phyloP scores from a whole-genome alignment of 2,113 vertebrate genomes.

The Hyperopisus bebe region DNA sequence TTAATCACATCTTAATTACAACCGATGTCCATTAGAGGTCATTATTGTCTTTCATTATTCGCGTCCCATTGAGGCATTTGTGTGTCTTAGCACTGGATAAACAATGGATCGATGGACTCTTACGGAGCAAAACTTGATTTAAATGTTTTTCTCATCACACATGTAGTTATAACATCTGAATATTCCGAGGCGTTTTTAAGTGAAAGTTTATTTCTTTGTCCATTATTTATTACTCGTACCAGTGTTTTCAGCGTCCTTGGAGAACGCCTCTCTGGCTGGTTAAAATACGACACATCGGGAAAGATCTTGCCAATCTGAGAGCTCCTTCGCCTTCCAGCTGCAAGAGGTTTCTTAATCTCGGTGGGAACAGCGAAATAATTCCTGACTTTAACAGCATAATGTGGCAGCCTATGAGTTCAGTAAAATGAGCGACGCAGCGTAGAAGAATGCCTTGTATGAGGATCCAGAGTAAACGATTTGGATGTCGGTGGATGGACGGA shows the following conservation, averaged over 20 bases:
- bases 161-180: background rate
- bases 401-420: background rate
- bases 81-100: background rate
- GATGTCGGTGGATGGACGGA: background rate
- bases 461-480: background rate
- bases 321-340: background rate
- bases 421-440: background rate
- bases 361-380: background rate
- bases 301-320: background rate
- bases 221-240: slow-evolving; percentile 1
- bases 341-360: background rate
- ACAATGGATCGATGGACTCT: background rate
- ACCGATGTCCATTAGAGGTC: slow-evolving; percentile 17
- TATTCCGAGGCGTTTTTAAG: background rate
- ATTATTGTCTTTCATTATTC: slow-evolving; percentile 9
- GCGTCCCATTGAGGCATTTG: background rate
- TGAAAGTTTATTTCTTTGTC: background rate
- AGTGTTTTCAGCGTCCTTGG: background rate
- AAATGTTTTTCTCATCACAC: background rate
- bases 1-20: slow-evolving; percentile 7
- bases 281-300: background rate
- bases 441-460: background rate
- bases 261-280: background rate
- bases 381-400: background rate
- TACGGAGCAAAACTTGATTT: background rate